These are phyloP conservation scores for Stenolophus ochropezus DNA, from an alignment of 2,888 invertebrate species.

Conservation along the genomic window DNA sequence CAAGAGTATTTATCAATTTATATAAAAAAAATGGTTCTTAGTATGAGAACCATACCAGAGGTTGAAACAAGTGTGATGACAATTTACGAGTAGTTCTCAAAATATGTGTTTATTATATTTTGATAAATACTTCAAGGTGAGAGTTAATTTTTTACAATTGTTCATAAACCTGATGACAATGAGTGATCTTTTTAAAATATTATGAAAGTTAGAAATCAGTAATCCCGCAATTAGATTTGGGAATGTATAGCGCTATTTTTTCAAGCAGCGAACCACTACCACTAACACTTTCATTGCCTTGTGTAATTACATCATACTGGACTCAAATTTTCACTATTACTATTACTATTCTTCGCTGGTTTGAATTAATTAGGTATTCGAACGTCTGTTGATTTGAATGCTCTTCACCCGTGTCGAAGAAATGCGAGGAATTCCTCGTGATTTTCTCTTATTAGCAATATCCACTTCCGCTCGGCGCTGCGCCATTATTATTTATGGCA, in stretches of 20 bases:
- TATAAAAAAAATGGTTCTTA: neutral
- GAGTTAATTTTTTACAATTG: too few relatives aligned
- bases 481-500: slow-evolving; percentile 30
- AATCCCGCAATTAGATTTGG: neutral
- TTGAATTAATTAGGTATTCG: slow-evolving; percentile 15
- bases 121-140: neutral
- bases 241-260: neutral
- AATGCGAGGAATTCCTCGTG: slow-evolving; percentile 22
- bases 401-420: slow-evolving; percentile 34
- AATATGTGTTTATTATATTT: neutral
- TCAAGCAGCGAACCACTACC: slow-evolving; percentile 3
- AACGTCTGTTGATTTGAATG: slow-evolving; percentile 22
- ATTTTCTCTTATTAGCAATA: slow-evolving; percentile 43
- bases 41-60: neutral
- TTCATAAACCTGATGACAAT: too few relatives aligned
- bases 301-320: slow-evolving; percentile 20
- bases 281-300: slow-evolving; percentile 10
- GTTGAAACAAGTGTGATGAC: neutral
- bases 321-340: slow-evolving; percentile 35
- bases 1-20: too few relatives aligned
- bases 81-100: too few relatives aligned
- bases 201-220: neutral
- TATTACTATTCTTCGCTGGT: slow-evolving; percentile 3
- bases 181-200: neutral
- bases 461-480: slow-evolving; percentile 2